Percentiles rank a stretch among this genome's conserved stretches.
These are phyloP conservation scores for Corythoichthys haematopterus DNA, from an alignment of 2,113 vertebrate species.

Conservation along the genomic window DNA sequence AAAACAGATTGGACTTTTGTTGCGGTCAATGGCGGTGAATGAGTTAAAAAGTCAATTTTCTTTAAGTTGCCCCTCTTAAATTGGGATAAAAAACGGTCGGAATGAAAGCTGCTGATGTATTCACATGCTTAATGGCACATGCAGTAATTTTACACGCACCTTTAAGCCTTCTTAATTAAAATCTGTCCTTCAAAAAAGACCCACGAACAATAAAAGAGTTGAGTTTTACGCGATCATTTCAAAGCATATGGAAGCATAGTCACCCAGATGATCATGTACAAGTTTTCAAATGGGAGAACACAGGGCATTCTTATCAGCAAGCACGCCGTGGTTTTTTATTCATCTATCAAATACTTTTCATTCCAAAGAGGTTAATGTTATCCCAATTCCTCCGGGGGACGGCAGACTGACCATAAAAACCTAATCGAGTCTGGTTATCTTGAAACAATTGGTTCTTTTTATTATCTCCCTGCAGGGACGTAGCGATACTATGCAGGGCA, in stretches of 20 bases:
- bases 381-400: neutral
- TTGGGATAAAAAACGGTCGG: too few relatives aligned
- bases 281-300: neutral
- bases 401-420: neutral
- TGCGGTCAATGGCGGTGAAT: too few relatives aligned
- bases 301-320: neutral
- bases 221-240: neutral
- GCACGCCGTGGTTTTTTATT: neutral
- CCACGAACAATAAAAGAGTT: neutral
- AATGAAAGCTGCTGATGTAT: neutral
- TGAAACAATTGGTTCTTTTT: slow-evolving; percentile 2
- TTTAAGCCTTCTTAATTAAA: neutral
- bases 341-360: slow-evolving; percentile 1
- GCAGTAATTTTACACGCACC: neutral
- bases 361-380: slow-evolving; percentile 5
- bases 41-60: too few relatives aligned
- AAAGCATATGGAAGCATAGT: neutral
- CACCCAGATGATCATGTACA: neutral
- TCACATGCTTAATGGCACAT: neutral
- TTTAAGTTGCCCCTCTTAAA: too few relatives aligned
- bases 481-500: neutral
- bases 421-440: slow-evolving; percentile 2
- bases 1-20: too few relatives aligned
- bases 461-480: neutral
- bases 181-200: neutral